A percentile compares a stretch with the other conserved stretches of the same genome.
Conservation (phyloP, 2,113 vertebrate genomes). For the Percopsis transmontana region DNA sequence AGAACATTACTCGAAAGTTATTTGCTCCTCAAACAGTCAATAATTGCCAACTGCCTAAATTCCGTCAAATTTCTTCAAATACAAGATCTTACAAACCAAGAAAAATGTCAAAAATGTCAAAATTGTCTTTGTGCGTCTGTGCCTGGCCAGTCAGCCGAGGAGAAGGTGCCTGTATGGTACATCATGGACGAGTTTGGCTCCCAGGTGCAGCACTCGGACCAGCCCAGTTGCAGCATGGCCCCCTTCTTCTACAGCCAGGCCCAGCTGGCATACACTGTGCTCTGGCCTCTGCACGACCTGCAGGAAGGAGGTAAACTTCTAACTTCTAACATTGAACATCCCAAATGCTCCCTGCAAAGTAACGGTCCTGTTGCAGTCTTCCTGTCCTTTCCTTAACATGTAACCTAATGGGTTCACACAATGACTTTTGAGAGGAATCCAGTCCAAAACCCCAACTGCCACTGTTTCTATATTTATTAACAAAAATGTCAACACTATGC, state of each 20-base stretch:
- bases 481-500: too few species aligned
- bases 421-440: too few species aligned
- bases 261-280: conserved; percentile 85
- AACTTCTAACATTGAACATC: too few species aligned
- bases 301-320: conserved; percentile 81
- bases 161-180: conserved; percentile 95
- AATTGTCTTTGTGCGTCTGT: background rate
- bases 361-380: background rate
- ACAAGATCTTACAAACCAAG: background rate
- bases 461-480: too few species aligned
- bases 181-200: conserved; percentile 98
- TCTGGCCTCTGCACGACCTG: conserved; percentile 91
- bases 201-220: conserved; percentile 86
- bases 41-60: too few species aligned
- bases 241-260: conserved; percentile 86
- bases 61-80: too few species aligned
- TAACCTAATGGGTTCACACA: too few species aligned
- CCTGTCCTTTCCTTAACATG: too few species aligned
- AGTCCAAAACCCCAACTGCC: too few species aligned
- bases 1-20: too few species aligned
- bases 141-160: conserved; percentile 74
- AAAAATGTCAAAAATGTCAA: background rate
- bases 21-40: too few species aligned
- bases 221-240: conserved; percentile 85
- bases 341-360: background rate